These are phyloP conservation scores for Sebastes ruberrimus DNA, from an alignment of 2,797 vertebrate genomes.

Conservation along the genomic window DNA sequence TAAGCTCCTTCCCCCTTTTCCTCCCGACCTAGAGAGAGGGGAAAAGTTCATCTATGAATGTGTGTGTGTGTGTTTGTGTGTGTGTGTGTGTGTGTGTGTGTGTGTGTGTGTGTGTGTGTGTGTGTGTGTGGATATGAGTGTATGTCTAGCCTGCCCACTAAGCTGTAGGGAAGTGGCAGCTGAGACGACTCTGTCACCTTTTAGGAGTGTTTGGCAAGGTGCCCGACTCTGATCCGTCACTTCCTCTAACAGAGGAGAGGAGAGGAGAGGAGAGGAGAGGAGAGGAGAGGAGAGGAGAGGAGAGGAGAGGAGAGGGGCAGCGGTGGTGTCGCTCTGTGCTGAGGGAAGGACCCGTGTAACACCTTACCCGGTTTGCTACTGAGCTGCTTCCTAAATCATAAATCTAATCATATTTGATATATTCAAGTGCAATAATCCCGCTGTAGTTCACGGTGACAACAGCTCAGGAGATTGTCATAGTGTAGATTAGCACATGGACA, in stretches of 20 bases:
- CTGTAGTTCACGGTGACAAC: too few relatives aligned
- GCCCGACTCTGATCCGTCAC: constrained; percentile 1
- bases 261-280: too few relatives aligned
- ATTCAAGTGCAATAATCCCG: too few relatives aligned
- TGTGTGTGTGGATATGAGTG: background rate
- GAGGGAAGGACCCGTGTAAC: background rate
- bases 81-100: background rate
- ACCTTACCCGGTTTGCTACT: background rate
- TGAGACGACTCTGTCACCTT: constrained; percentile 28
- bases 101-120: background rate
- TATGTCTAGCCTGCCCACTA: background rate
- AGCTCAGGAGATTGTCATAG: too few relatives aligned
- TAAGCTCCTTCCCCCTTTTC: background rate
- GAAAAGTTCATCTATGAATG: background rate
- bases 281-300: too few relatives aligned
- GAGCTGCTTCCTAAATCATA: background rate
- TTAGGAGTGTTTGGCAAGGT: constrained; percentile 8
- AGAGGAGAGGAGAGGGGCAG: background rate
- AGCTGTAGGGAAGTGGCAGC: constrained; percentile 8
- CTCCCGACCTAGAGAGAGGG: background rate
- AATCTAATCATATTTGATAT: too few relatives aligned
- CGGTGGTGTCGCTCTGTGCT: background rate
- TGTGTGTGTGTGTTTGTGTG: background rate
- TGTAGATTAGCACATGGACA: too few relatives aligned
- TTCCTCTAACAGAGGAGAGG: background rate